These are phyloP conservation scores for Bolinopsis microptera DNA, from an alignment of 37 sponge, comb jelly and placozoan species.

Conservation along the genomic window DNA sequence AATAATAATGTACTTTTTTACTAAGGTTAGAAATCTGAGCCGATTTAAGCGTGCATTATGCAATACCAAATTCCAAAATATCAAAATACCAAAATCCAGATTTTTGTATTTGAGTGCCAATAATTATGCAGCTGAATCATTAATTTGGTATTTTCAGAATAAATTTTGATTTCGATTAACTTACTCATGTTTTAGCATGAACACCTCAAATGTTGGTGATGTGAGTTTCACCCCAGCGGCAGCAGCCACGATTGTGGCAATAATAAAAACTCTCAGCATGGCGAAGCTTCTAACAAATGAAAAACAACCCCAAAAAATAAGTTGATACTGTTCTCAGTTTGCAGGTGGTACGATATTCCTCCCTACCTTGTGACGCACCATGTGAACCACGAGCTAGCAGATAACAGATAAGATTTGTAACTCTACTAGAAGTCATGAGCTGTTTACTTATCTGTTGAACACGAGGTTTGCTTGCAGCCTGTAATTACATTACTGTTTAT, in stretches of 20 bases:
- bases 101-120: neutral
- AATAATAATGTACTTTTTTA: neutral
- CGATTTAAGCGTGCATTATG: too few relatives aligned
- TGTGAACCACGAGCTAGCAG: neutral
- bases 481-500: too few relatives aligned
- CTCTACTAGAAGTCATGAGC: neutral
- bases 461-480: too few relatives aligned
- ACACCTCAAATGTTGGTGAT: constrained; percentile 30
- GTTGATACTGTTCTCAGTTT: neutral
- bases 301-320: neutral
- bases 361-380: neutral
- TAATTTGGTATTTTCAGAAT: too few relatives aligned
- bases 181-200: constrained; percentile 12
- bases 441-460: neutral
- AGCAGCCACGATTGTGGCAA: neutral
- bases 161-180: too few relatives aligned
- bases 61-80: neutral
- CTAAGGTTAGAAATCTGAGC: too few relatives aligned
- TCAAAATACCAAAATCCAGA: neutral
- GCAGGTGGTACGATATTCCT: neutral
- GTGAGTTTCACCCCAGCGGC: neutral
- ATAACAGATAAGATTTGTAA: neutral
- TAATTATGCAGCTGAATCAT: too few relatives aligned
- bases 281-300: neutral
- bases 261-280: neutral